Base-by-base conservation (phyloP, 2,113 vertebrate species). In the Cranoglanis bouderius region DNA sequence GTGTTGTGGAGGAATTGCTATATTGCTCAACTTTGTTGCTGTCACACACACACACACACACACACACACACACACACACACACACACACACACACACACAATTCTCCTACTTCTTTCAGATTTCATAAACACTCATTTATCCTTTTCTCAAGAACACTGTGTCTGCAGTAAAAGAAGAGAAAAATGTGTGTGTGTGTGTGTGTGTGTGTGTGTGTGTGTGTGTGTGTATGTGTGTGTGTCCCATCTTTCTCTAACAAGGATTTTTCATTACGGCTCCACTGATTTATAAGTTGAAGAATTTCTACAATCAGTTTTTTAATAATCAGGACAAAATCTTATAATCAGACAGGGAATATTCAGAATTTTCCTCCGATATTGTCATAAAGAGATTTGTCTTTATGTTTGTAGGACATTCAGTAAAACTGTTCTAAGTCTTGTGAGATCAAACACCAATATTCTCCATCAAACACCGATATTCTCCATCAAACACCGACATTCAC, bases 191-290 rank as follows among this genome's bases (percentile, higher is more conserved):
- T n/a, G 61, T 10, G 3, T 75, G 74, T 46, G 38, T 13, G 18
- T 46, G 74, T 26, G 74, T 29, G 74, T 12, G 74, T 13, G 51
- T 53, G 61, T 63, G 61, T 63, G 61, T 29, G 61, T 29, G 61
- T 29, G 51, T 53, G 61, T 63, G 61, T 63, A 26, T 29, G 61
- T 29, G 61, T 29, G 61, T 70, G 67, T 35, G 2, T 40, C 24
- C 87, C 18, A 29, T 38, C 6, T 40, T 35, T 65, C 10, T 16
- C 53, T 87, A 83, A 87, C 32, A 7, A 87, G 35, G 74, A 10
- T 49, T 81, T 85, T 86, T 86, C 67, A 86, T 84, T 75, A 88
- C 6, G 18, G 32, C 21, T 88, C 46, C 55, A 83, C 82, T 88
- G 74, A 87, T 85, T 72, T 40, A 90, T 63, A 21, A 81, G 77